Evolutionary conservation across 2,888 invertebrate genomes (phyloP).

Genomic region (Autographa pulchrina): DNA sequence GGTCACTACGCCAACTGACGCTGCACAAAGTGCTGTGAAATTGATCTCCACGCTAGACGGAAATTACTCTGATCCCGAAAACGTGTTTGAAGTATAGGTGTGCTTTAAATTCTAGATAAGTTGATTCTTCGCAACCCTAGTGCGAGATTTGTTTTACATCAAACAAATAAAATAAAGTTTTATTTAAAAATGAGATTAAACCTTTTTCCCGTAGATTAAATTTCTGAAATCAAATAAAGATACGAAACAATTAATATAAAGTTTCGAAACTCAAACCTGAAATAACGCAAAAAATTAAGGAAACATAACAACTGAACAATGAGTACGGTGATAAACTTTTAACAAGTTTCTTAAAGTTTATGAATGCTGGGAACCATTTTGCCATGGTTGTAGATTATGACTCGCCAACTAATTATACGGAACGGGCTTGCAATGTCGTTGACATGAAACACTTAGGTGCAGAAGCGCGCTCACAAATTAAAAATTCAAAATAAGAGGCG

Average conservation of each 20-base stretch:
- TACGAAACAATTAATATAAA: constrained; percentile 28
- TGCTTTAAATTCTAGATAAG: not conserved
- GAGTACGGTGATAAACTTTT: constrained; percentile 33
- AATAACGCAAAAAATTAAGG: constrained; percentile 9
- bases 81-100: not conserved
- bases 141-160: not conserved
- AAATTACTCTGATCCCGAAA: constrained; percentile 4
- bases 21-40: not conserved
- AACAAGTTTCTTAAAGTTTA: constrained; percentile 45
- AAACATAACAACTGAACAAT: constrained; percentile 20
- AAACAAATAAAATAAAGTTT: not conserved
- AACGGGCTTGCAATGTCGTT: constrained; percentile 48
- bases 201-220: constrained; percentile 11
- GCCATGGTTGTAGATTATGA: constrained; percentile 28
- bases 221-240: constrained; percentile 1
- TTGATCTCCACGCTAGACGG: not conserved
- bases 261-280: not conserved
- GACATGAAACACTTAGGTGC: constrained; percentile 58
- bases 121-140: not conserved
- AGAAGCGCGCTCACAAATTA: constrained; percentile 51
- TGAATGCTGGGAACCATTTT: constrained; percentile 29
- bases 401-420: constrained; percentile 42
- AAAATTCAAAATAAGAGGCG: constrained; percentile 47
- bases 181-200: not conserved
- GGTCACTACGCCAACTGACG: not conserved